These are phyloP conservation scores for Menidia menidia DNA, from an alignment of 2,797 vertebrate species.

Conservation along the genomic window DNA sequence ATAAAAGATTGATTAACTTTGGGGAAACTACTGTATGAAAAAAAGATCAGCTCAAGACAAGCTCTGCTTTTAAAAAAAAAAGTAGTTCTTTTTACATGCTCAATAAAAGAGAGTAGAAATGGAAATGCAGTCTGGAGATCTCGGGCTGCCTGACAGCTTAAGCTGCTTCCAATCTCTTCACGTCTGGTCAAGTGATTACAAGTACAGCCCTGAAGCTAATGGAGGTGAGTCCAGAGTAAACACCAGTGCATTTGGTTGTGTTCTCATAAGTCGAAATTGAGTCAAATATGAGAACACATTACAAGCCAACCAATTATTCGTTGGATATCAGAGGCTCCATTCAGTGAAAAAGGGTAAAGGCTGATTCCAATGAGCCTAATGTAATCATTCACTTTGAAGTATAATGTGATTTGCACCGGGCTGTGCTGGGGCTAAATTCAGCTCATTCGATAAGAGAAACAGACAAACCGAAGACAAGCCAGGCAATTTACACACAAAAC, in stretches of 20 bases:
- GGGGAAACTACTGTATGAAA: constrained; percentile 28
- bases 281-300: constrained; percentile 35
- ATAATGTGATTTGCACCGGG: constrained; percentile 60
- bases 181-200: constrained; percentile 42
- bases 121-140: constrained; percentile 31
- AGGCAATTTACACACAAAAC: constrained; percentile 24
- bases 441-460: constrained; percentile 46
- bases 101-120: constrained; percentile 44
- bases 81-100: constrained; percentile 36
- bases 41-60: constrained; percentile 54
- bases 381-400: constrained; percentile 55
- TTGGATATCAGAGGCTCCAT: constrained; percentile 40
- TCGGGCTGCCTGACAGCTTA: constrained; percentile 58
- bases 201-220: constrained; percentile 19
- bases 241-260: constrained; percentile 36
- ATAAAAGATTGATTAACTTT: constrained; percentile 58
- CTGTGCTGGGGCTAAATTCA: constrained; percentile 32
- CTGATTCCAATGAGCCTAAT: constrained; percentile 73
- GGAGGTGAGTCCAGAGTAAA: constrained; percentile 44
- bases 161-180: constrained; percentile 57
- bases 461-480: constrained; percentile 38
- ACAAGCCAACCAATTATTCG: constrained; percentile 23
- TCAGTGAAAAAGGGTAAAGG: constrained; percentile 36
- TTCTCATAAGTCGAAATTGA: constrained; percentile 33
- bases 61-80: constrained; percentile 11